phyloP scores from a whole-genome alignment of 2,113 vertebrate genomes.

The Lophotis ruficrista region DNA sequence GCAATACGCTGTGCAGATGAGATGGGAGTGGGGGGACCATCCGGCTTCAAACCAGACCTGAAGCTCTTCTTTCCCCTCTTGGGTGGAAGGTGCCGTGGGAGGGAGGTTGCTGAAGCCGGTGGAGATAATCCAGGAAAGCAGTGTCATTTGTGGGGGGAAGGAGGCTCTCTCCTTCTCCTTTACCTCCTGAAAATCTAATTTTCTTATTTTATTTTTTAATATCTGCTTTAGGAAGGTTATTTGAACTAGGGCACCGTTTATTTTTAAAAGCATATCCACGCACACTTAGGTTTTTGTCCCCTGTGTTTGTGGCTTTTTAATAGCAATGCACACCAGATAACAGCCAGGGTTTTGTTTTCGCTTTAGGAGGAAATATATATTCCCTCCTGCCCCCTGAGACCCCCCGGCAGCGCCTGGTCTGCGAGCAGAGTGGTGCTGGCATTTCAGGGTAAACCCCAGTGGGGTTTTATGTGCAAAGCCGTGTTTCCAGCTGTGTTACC shows the following conservation, averaged over 20 bases:
- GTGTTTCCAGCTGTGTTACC: neutral
- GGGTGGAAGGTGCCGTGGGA: neutral
- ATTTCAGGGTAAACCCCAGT: neutral
- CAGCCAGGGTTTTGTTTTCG: conserved; percentile 30
- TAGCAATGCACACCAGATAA: neutral
- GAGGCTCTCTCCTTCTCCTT: neutral
- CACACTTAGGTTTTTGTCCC: neutral
- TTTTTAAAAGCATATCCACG: neutral
- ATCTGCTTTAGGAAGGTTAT: neutral
- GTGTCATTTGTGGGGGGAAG: neutral
- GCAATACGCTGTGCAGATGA: neutral
- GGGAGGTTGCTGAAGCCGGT: neutral
- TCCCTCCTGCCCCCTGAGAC: neutral
- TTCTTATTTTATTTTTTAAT: neutral
- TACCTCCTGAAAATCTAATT: neutral
- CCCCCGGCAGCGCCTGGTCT: neutral
- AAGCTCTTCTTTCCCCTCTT: neutral
- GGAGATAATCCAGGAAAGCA: neutral
- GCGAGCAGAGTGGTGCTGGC: neutral
- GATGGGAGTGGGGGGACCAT: neutral
- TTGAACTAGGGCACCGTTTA: neutral
- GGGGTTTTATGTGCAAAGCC: neutral
- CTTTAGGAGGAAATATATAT: conserved; percentile 14
- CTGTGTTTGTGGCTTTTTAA: neutral
- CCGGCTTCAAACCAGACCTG: neutral